Conservation (phyloP, 2,797 vertebrate species). For the Pseudochirops cupreus region DNA sequence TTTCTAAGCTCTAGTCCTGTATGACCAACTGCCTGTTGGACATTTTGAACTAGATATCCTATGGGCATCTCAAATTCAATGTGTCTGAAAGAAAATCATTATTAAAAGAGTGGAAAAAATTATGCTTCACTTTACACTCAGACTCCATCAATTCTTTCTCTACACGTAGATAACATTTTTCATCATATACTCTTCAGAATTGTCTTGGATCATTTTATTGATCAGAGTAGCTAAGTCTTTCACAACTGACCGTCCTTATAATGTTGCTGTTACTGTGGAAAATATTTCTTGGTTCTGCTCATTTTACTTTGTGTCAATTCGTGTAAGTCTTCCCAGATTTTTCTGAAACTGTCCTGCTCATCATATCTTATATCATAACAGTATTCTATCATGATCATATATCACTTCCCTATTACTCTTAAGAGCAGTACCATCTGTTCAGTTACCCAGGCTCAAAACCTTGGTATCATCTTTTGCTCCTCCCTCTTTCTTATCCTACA, state of each 20-base stretch:
- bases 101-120: not conserved
- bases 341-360: not conserved
- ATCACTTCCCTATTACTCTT: not conserved
- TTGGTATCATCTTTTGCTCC: not conserved
- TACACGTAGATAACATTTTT: not conserved
- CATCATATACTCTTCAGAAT: not conserved
- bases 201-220: not conserved
- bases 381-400: not conserved
- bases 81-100: not conserved
- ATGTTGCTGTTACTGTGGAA: not conserved
- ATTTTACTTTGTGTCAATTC: not conserved
- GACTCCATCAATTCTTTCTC: not conserved
- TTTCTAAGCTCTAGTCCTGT: not conserved
- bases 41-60: not conserved
- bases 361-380: not conserved
- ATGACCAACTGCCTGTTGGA: not conserved
- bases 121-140: not conserved
- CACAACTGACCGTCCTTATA: not conserved
- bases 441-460: not conserved
- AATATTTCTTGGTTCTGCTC: not conserved
- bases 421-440: not conserved
- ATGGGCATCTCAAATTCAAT: not conserved
- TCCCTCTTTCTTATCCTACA: not conserved
- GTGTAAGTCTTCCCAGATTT: not conserved
- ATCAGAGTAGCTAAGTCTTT: not conserved